phyloP scores from a whole-genome alignment of 2,888 invertebrate genomes.

The Psylliodes chrysocephalus region DNA sequence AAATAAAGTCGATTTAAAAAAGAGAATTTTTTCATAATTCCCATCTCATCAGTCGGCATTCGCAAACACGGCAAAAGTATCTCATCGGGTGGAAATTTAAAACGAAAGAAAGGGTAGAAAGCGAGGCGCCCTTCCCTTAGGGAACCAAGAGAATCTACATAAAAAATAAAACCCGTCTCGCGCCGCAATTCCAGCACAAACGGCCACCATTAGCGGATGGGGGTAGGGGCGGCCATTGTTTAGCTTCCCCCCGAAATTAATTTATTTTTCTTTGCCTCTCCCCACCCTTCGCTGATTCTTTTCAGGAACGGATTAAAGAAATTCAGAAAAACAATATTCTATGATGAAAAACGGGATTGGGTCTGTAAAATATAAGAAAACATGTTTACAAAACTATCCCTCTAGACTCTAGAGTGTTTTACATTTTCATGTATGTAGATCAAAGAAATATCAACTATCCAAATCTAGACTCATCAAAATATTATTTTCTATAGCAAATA shows the following conservation, averaged over 20 bases:
- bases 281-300: neutral
- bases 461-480: too few relatives aligned
- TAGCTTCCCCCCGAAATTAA: constrained; percentile 65
- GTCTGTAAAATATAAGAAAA: too few relatives aligned
- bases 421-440: too few relatives aligned
- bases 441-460: too few relatives aligned
- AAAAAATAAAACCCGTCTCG: constrained; percentile 63
- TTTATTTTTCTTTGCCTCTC: constrained; percentile 59
- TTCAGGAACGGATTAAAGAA: constrained; percentile 4
- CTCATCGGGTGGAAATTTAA: constrained; percentile 2
- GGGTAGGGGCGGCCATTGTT: constrained; percentile 64
- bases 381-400: too few relatives aligned
- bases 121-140: constrained; percentile 47
- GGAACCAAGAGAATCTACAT: constrained; percentile 61
- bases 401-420: too few relatives aligned
- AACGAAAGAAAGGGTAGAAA: constrained; percentile 58
- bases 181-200: constrained; percentile 64
- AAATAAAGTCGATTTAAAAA: too few relatives aligned
- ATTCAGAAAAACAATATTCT: neutral
- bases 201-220: constrained; percentile 63
- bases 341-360: too few relatives aligned
- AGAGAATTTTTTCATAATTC: neutral
- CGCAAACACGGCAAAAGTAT: constrained; percentile 4
- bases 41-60: constrained; percentile 1
- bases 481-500: too few relatives aligned